Base-by-base conservation (phyloP, 1,140 invertebrate genomes). In the Neodiprion lecontei region DNA sequence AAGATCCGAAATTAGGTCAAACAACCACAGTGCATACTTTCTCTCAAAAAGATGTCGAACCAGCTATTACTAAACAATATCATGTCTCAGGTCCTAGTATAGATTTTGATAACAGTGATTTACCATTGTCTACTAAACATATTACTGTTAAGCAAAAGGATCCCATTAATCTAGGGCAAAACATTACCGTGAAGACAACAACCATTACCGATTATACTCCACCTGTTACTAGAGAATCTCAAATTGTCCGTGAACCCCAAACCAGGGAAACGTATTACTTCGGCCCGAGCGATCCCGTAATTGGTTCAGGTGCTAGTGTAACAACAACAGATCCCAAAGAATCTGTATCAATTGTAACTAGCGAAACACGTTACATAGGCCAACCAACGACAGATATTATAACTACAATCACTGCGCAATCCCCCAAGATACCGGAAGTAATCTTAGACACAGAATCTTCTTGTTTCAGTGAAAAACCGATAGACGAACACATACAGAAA, bases 51-150 rank as follows among this genome's bases (percentile, higher is more conserved):
- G 53, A 61, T 9, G 50, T 84, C 28, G 85, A 86, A 23, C 78
- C 85, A 4, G 76, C 76, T 49, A 77, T 82, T 50, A 61, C 81
- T 72, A 83, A 83, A 61, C 74, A 84, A 53, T 67, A 74, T 74
- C 79, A 76, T 12, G 23, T 77, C 73, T 79, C 77, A 70, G 80
- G 76, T 67, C 80, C 76, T 53, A 85, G 79, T 70, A 79, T 76
- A 23, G 80, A 79, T 72, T 67, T 17, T 61, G 53, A 61, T 61
- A 61, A 12, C n/a, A 61, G 53, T 76, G 40, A 70, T 78, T 5
- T 23, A 23, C 17, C 5, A 23, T 74, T 79, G 11, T 70, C 78
- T 11, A 79, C 77, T 14, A 84, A 82, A 74, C 78, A 79, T 5
- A 72, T 79, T 68, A 78, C 80, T 61, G 78, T 82, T 4, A 78